Base-by-base conservation (phyloP, 1,140 invertebrate species). In the Rhopalosiphum padi region DNA sequence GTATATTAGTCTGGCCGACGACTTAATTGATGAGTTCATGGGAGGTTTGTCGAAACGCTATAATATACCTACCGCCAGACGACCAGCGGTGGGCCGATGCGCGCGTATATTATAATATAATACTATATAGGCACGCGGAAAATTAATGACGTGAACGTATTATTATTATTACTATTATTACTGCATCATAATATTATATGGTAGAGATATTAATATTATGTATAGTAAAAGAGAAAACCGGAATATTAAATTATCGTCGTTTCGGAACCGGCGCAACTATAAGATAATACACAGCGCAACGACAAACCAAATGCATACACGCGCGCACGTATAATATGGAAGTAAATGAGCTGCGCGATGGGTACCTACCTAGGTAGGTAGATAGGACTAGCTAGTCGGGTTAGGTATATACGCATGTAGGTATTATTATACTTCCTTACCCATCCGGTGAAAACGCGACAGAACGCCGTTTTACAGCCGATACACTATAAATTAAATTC, bases 1-100 rank as follows among this genome's bases (percentile, higher is more conserved):
- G 18, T 22, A 23, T 48, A 51, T 51, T 35, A 51, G n/a, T 87
- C 43, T 87, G 46, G 46, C 23, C 86, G 86, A 51, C 46, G 46
- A 88, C 86, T 88, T 88, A 51, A 88, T 88, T 88, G 86, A 88
- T 88, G 86, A 88, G 46, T n/a, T 35, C 86, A 22, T 51, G 46
- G 86, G 86, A 51, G 86, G 86, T 88, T 88, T 25, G 46, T 35
- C 22, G 83, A 43, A 85, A 85, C 83, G 30, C 85, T 22, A 46
- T 46, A 30, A 85, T 43, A 43, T 30, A 43, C 23, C 22, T 86
- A 60, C 60, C 60, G 30, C 9, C 60, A 9, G 60, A 68, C 60
- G 60, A 68, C 60, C 30, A 15, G 30, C 4, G 11, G 30, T 68
- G 60, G 60, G 60, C 60, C 30, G 60, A 30, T n/a, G 60, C 55